These are phyloP conservation scores for Lasioglossum calceatum DNA, from an alignment of 2,888 invertebrate genomes.

Conservation along the genomic window DNA sequence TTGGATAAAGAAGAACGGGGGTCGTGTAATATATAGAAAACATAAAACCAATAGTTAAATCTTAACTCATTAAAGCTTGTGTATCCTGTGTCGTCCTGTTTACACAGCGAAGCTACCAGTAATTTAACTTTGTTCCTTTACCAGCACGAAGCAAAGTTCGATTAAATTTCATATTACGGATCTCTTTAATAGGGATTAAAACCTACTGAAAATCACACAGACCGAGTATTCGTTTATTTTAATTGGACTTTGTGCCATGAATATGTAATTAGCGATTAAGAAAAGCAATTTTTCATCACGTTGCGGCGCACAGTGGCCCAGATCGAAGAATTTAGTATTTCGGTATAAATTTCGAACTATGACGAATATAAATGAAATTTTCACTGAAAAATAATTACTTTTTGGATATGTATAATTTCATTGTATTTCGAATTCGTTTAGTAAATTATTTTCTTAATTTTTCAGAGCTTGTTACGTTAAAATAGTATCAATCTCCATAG, in stretches of 20 bases:
- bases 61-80: not conserved
- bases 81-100: not conserved
- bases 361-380: not conserved
- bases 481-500: not conserved
- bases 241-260: not conserved
- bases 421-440: not conserved
- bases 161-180: conserved; percentile 31
- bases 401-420: not conserved
- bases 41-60: not conserved
- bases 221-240: conserved; percentile 21
- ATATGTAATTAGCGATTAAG: conserved; percentile 18
- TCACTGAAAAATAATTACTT: not conserved
- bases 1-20: not conserved
- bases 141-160: not conserved
- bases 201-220: not conserved
- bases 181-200: conserved; percentile 29
- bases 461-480: not conserved
- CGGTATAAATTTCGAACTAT: not conserved
- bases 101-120: not conserved
- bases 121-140: conserved; percentile 15
- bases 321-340: not conserved
- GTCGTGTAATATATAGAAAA: not conserved
- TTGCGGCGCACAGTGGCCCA: not conserved
- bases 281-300: not conserved
- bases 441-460: not conserved